A percentile compares a stretch with the other conserved stretches of the same genome.
These are phyloP conservation scores for Saguinus midas DNA, from an alignment of 2,113 vertebrate genomes.

Conservation along the genomic window DNA sequence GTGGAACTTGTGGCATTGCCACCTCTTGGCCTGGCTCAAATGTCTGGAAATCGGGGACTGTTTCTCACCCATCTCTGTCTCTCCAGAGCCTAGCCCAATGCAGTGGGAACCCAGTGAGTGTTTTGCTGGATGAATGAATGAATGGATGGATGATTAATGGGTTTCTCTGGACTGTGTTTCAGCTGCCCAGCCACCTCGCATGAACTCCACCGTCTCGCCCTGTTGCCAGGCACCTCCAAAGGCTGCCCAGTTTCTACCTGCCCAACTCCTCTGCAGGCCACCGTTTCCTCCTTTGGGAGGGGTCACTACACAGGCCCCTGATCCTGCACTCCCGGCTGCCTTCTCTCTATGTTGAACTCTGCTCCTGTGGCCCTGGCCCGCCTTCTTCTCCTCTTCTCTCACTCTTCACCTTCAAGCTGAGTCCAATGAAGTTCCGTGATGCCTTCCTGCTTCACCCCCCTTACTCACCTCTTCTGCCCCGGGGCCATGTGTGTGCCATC, in stretches of 20 bases:
- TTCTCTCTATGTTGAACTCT: not conserved
- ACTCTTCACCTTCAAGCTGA: not conserved
- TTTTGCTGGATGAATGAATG: not conserved
- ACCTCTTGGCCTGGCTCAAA: not conserved
- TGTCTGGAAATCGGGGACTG: not conserved
- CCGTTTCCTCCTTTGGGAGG: not conserved
- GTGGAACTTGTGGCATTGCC: too few relatives aligned
- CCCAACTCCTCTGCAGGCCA: not conserved
- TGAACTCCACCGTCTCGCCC: not conserved
- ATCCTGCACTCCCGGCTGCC: not conserved
- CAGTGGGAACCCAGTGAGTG: not conserved
- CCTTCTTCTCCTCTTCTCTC: not conserved
- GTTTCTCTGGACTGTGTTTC: not conserved
- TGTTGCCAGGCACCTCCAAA: not conserved
- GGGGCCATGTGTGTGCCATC: too few relatives aligned
- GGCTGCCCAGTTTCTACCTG: not conserved
- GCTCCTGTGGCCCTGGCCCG: not conserved
- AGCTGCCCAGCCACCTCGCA: not conserved
- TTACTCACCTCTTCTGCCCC: rapidly evolving
- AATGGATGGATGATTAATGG: not conserved
- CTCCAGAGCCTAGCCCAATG: too few relatives aligned
- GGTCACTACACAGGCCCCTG: rapidly evolving
- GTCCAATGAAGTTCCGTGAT: too few relatives aligned
- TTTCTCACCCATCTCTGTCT: not conserved
- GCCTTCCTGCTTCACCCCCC: not conserved